Evolutionary conservation across 1,140 invertebrate genomes (phyloP).

Genomic region (Neomicropteryx cornuta): DNA sequence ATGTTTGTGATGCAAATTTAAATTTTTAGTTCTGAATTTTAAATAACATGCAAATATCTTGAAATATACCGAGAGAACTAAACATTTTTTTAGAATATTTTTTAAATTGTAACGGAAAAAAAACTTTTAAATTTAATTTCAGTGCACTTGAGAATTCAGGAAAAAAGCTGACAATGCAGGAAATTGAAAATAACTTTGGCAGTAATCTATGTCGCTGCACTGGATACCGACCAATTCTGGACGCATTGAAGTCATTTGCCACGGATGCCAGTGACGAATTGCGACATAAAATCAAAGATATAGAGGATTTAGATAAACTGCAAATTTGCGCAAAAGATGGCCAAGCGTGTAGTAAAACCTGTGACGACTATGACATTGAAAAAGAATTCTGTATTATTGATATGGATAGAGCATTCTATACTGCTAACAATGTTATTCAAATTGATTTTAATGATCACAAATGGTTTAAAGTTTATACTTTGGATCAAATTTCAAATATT

Average conservation of each 20-base stretch:
- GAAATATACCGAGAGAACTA: too few relatives aligned
- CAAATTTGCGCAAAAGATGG: constrained; percentile 17
- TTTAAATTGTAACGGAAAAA: too few relatives aligned
- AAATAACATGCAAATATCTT: too few relatives aligned
- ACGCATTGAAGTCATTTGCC: constrained; percentile 61
- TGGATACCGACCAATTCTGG: constrained; percentile 68
- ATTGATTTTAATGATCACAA: constrained; percentile 16
- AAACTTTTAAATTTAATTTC: too few relatives aligned
- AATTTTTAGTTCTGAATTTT: too few relatives aligned
- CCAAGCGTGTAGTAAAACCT: constrained; percentile 8
- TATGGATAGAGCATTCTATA: constrained; percentile 6
- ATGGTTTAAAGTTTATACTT: constrained; percentile 20
- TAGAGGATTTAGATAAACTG: constrained; percentile 38
- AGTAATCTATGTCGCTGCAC: constrained; percentile 75
- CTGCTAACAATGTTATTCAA: constrained; percentile 16
- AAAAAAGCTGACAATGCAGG: constrained; percentile 41
- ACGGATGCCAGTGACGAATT: constrained; percentile 39
- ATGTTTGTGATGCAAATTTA: too few relatives aligned
- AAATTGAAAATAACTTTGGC: constrained; percentile 59
- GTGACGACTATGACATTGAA: constrained; percentile 8
- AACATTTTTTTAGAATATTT: too few relatives aligned
- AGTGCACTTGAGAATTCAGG: constrained; percentile 24
- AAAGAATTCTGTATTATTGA: constrained; percentile 19
- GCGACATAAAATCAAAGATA: constrained; percentile 37
- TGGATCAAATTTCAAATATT: constrained; percentile 20